Evolutionary conservation across 1,140 invertebrate species (phyloP).

Genomic region (Drosophila punjabiensis): DNA sequence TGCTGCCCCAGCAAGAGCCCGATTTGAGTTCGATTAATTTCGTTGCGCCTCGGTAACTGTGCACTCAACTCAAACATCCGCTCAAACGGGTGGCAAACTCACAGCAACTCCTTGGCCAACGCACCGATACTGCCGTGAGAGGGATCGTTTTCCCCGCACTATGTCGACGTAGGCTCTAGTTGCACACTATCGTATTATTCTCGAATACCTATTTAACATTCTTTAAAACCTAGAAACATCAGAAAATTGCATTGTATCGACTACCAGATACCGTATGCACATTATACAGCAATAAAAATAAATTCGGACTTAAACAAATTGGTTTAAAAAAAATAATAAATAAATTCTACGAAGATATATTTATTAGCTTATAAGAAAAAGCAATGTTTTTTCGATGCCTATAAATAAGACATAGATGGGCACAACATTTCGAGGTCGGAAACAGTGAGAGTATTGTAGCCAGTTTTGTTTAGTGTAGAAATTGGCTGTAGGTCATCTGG

Average conservation of each 20-base stretch:
- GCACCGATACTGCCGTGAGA: constrained; percentile 4
- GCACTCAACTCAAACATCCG: constrained; percentile 81
- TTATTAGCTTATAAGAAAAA: too few relatives aligned
- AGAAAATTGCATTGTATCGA: background rate
- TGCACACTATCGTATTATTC: background rate
- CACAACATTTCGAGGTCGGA: too few relatives aligned
- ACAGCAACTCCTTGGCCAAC: constrained; percentile 6
- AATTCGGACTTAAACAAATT: too few relatives aligned
- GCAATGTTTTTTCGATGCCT: too few relatives aligned
- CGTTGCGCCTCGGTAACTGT: constrained; percentile 81
- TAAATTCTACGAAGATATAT: too few relatives aligned
- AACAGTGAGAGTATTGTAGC: background rate
- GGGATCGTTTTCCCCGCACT: constrained; percentile 24
- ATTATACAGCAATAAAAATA: background rate
- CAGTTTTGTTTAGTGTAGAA: background rate
- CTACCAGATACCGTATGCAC: background rate
- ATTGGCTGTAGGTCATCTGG: background rate
- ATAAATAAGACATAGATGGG: too few relatives aligned
- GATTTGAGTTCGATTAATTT: constrained; percentile 76
- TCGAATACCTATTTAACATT: background rate
- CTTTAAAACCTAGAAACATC: background rate
- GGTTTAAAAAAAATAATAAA: background rate
- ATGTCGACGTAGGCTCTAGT: background rate
- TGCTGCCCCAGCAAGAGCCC: constrained; percentile 19
- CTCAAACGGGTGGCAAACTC: constrained; percentile 41